A percentile compares a stretch with the other conserved stretches of the same genome.
phyloP scores from a whole-genome alignment of 2,888 invertebrate species.

The Ornithoptera alexandrae region DNA sequence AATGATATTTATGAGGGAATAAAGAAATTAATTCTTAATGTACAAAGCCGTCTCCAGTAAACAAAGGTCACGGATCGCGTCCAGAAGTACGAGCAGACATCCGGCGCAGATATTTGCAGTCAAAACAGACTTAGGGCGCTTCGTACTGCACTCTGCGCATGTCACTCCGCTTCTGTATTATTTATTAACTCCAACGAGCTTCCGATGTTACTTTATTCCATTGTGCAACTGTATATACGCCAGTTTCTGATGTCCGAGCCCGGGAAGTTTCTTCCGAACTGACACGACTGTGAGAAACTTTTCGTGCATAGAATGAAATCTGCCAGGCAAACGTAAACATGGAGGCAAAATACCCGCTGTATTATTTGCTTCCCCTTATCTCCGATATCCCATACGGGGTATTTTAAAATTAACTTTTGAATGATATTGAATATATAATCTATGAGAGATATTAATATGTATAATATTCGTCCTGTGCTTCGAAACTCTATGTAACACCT shows the following conservation, averaged over 20 bases:
- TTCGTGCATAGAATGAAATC: slow-evolving; percentile 78
- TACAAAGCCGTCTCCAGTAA: slow-evolving; percentile 31
- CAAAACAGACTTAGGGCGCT: slow-evolving; percentile 71
- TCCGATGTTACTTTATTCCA: slow-evolving; percentile 79
- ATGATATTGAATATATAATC: neutral
- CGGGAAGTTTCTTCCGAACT: slow-evolving; percentile 65
- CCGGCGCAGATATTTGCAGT: slow-evolving; percentile 74
- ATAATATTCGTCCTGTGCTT: slow-evolving; percentile 8
- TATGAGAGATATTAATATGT: neutral
- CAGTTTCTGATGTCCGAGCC: slow-evolving; percentile 72
- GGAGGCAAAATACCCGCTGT: slow-evolving; percentile 63
- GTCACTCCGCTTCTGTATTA: slow-evolving; percentile 75
- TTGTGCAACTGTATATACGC: slow-evolving; percentile 71
- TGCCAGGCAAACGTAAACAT: slow-evolving; percentile 74
- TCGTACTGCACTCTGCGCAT: slow-evolving; percentile 67
- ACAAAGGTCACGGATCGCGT: slow-evolving; percentile 34
- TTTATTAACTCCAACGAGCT: slow-evolving; percentile 79
- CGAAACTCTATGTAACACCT: slow-evolving; percentile 7
- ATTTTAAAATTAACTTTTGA: neutral
- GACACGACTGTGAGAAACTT: slow-evolving; percentile 72
- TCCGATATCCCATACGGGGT: slow-evolving; percentile 39
- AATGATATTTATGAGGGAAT: too few species aligned
- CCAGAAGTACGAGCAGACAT: slow-evolving; percentile 49
- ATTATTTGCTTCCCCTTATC: slow-evolving; percentile 53
- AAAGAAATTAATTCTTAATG: too few species aligned